Conservation (phyloP, 2,888 invertebrate species). For the Heliconius sara region DNA sequence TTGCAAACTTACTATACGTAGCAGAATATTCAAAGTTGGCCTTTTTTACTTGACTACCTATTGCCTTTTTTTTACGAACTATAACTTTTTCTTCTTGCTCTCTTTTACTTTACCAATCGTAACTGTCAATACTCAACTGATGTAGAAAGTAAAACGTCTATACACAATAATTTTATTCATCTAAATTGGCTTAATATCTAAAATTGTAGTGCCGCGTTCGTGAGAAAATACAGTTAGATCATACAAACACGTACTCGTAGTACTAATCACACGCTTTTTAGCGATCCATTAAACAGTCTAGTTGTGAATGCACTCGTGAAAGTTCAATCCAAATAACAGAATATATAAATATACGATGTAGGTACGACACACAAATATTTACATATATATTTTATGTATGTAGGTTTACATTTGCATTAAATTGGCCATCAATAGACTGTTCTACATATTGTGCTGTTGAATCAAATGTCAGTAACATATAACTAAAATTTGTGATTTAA, state of each 20-base stretch:
- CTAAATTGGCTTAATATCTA: constrained; percentile 4
- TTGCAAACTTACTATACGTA: not conserved
- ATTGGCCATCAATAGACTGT: constrained; percentile 65
- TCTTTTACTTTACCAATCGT: not conserved
- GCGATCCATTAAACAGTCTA: constrained; percentile 34
- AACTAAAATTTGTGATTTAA: not conserved
- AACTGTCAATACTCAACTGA: not conserved
- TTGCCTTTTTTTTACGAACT: not conserved
- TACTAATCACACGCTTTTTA: constrained; percentile 44
- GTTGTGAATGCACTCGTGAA: constrained; percentile 40
- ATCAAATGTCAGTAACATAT: not conserved
- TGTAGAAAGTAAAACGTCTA: not conserved
- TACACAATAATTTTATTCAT: constrained; percentile 2
- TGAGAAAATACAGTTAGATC: constrained; percentile 39
- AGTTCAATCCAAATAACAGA: constrained; percentile 34
- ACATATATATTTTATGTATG: not conserved
- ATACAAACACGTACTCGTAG: constrained; percentile 31
- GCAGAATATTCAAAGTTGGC: not conserved
- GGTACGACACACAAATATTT: constrained; percentile 5
- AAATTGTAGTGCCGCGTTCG: constrained; percentile 28
- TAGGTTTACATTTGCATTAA: constrained; percentile 57
- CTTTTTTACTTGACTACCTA: not conserved
- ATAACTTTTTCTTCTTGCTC: not conserved
- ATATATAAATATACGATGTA: not conserved
- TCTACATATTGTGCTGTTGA: constrained; percentile 54